Base-by-base conservation (phyloP, 2,797 vertebrate species). In the Halcyon badia region DNA sequence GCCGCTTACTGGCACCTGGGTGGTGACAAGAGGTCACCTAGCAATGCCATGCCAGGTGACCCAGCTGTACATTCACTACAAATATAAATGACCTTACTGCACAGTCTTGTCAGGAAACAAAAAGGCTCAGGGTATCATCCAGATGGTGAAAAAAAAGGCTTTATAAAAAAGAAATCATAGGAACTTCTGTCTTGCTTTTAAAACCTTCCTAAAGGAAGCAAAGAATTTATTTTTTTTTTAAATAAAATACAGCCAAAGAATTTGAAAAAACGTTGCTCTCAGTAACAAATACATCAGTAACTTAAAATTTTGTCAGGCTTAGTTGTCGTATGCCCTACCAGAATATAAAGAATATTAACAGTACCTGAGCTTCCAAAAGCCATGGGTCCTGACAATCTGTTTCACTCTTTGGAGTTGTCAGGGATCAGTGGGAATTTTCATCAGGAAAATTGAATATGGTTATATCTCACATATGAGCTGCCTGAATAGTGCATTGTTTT, bases 391-490 rank as follows among this genome's bases (percentile, higher is more conserved):
- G 46, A 61, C 90, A 89, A 56, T 69, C 28, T 49, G 9, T 88
- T 71, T 90, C 46, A 11, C 9, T 72, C 30, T 49, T 46, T 62
- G 42, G n/a, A 77, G 19, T 28, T 75, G 41, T 41, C 17, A 76
- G 5, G 2, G 73, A 31, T 80, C 22, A 33, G 39, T 60, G n/a
- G 52, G 31, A 73, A 62, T 87, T 87, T 86, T 84, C 30, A 56
- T 69, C 10, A 70, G 42, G 73, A 58, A 51, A 72, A 66, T 3
- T 6, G 0, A 10, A 13, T n/a, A 11, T 0, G 0, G 13, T 75
- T 73, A 7, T 26, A 19, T 30, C 26, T 76, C 9, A 30, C 11
- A 22, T 17, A 17, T 3, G 15, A 75, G 8, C 49, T 86, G 28
- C 54, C n/a, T 61, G 49, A 94, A 75, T 4, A 64, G 6, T 37